These are phyloP conservation scores for Hypolimnas misippus DNA, from an alignment of 2,888 invertebrate genomes.

Conservation along the genomic window DNA sequence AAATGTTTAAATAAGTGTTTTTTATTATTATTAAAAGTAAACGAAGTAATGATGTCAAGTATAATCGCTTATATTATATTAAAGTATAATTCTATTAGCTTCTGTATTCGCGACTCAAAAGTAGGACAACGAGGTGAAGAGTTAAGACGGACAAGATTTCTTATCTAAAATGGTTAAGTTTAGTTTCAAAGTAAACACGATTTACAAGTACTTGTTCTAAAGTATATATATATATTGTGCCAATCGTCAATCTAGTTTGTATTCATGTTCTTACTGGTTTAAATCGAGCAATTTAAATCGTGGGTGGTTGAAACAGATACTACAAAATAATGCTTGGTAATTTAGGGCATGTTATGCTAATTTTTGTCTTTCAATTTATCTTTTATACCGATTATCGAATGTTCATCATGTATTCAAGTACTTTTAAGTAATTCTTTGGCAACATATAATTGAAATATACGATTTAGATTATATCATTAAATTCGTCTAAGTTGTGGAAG, in stretches of 20 bases:
- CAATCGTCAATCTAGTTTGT: neutral
- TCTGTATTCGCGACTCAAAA: conserved; percentile 37
- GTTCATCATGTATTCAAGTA: too few species aligned
- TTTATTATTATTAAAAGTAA: too few species aligned
- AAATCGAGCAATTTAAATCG: conserved; percentile 18
- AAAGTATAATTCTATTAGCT: conserved; percentile 33
- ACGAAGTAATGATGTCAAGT: neutral
- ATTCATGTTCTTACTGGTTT: neutral
- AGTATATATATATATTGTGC: neutral
- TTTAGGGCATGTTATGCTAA: too few species aligned
- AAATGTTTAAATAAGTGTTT: too few species aligned
- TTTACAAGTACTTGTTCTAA: neutral
- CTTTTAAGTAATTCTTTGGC: too few species aligned
- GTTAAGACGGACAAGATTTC: conserved; percentile 45
- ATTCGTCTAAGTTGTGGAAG: too few species aligned
- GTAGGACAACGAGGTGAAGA: conserved; percentile 56
- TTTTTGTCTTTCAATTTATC: too few species aligned
- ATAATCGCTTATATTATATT: neutral
- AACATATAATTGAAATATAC: too few species aligned
- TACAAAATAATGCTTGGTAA: too few species aligned
- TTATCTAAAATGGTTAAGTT: conserved; percentile 58
- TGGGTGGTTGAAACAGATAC: neutral
- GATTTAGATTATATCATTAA: too few species aligned
- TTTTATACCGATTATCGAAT: too few species aligned
- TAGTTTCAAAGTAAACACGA: conserved; percentile 24